Conservation (phyloP, 2,888 invertebrate genomes). For the Lysandra coridon region DNA sequence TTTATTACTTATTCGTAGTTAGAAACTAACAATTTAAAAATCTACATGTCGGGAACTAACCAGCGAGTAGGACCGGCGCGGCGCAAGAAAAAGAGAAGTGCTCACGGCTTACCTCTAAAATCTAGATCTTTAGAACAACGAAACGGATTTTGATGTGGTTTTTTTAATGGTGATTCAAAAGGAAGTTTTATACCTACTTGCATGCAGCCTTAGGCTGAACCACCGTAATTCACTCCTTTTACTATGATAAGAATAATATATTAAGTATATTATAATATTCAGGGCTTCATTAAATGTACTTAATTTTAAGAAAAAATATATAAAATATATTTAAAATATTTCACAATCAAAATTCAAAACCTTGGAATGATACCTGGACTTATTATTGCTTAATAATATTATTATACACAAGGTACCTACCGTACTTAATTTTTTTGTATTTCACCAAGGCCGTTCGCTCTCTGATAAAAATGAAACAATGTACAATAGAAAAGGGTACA, state of each 20-base stretch:
- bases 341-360: background rate
- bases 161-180: background rate
- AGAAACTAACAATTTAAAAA: too few relatives aligned
- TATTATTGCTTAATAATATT: background rate
- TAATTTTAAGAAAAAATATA: background rate
- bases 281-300: background rate
- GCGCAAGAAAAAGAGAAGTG: too few relatives aligned
- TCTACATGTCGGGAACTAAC: too few relatives aligned
- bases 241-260: too few relatives aligned
- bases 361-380: background rate
- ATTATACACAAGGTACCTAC: background rate
- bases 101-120: too few relatives aligned
- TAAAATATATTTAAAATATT: background rate
- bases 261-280: background rate
- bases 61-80: too few relatives aligned
- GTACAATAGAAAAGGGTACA: constrained; percentile 4
- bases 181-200: background rate
- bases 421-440: background rate
- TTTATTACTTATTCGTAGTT: too few relatives aligned
- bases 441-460: background rate
- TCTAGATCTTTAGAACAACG: too few relatives aligned
- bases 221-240: background rate
- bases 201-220: background rate
- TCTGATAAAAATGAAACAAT: constrained; percentile 12
- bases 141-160: background rate